Evolutionary conservation across 2,113 vertebrate species (phyloP).

Genomic region (Phyllostomus discolor): DNA sequence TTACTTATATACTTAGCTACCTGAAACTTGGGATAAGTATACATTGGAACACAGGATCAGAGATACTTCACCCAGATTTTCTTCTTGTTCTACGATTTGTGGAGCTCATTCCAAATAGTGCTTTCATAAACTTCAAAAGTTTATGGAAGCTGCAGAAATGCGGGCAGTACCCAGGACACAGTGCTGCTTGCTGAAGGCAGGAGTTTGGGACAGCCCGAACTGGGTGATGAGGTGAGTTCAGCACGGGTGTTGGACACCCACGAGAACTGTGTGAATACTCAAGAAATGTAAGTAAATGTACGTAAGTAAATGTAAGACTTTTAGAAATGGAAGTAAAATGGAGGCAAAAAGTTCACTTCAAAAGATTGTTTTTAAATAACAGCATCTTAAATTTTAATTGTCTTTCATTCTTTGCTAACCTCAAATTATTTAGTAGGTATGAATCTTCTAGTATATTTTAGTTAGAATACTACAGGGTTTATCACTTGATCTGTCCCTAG

Average conservation of each 20-base stretch:
- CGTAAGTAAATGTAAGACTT: background rate
- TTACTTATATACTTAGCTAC: background rate
- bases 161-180: too few relatives aligned
- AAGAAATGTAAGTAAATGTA: background rate
- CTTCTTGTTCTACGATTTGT: background rate
- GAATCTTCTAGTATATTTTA: background rate
- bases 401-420: constrained; percentile 13
- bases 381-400: background rate
- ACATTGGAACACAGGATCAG: background rate
- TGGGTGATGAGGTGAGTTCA: too few relatives aligned
- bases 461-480: background rate
- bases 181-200: background rate
- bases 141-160: background rate
- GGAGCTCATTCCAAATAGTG: background rate
- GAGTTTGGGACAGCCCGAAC: background rate
- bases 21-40: background rate
- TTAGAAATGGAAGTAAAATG: background rate
- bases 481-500: background rate
- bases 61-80: background rate
- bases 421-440: background rate
- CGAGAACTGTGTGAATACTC: too few relatives aligned
- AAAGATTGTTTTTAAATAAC: background rate
- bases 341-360: background rate
- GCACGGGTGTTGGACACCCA: background rate
- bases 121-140: background rate